A percentile compares a stretch with the other conserved stretches of the same genome.
Conservation (phyloP, 1,140 invertebrate genomes). For the Phortica variegata region DNA sequence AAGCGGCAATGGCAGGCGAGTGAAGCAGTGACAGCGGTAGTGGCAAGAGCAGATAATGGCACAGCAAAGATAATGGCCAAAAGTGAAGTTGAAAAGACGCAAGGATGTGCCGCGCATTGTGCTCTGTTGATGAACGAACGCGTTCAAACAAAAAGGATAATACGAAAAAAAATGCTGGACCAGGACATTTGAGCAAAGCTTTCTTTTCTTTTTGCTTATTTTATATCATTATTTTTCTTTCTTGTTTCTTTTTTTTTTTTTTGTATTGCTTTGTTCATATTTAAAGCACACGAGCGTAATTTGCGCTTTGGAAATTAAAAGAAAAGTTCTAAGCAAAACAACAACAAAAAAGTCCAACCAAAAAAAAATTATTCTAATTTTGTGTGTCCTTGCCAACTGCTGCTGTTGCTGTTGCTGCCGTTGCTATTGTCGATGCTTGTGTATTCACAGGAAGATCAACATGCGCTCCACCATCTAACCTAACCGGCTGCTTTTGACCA, state of each 20-base stretch:
- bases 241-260: not conserved
- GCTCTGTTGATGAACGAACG: conserved; percentile 19
- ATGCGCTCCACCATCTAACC: not conserved
- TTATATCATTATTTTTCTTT: conserved; percentile 3
- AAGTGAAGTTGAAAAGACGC: conserved; percentile 17
- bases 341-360: conserved; percentile 16
- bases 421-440: too few species aligned
- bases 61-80: conserved; percentile 26
- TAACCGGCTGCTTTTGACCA: too few species aligned
- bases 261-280: conserved; percentile 18
- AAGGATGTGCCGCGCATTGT: conserved; percentile 28
- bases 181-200: conserved; percentile 8
- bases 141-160: conserved; percentile 27
- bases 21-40: too few species aligned
- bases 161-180: conserved; percentile 17
- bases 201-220: conserved; percentile 1
- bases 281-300: conserved; percentile 38
- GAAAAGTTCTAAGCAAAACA: conserved; percentile 27
- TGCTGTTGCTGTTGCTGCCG: conserved; percentile 15
- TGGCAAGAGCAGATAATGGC: too few species aligned
- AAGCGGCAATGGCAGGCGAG: too few species aligned
- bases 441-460: conserved; percentile 19
- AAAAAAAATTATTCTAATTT: conserved; percentile 11
- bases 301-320: conserved; percentile 38
- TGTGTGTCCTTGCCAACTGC: conserved; percentile 29